Base-by-base conservation (phyloP, 92 coral and sea anemone species). In the Phenganax marumi region DNA sequence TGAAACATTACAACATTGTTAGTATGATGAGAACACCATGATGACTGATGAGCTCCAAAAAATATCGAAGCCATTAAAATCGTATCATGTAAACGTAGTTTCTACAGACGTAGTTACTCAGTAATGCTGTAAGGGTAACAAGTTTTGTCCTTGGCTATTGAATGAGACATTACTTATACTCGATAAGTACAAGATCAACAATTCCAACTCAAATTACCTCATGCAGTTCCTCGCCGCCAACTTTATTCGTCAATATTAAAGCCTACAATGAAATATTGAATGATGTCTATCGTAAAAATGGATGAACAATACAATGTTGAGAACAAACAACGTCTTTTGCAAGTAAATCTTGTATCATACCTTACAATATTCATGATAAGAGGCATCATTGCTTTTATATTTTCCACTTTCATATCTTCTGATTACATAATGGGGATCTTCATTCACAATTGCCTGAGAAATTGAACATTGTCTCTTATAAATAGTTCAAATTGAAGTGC, bases 381-480 rank as follows among this genome's bases (percentile, higher is more conserved):
- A 89, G 73, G 97, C 83, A 26, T 92, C 95, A 71, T 92, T 92
- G 23, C 82, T 75, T 11, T 97, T 94, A 86, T 95, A 95, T 25
- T 81, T 88, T 24, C 92, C 93, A 86, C 98, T 95, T 81, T 92
- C 97, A 72, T 95, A 95, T 81, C 98, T 87, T 76, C 93, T 87
- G 10, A 95, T 88, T 10, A 95, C 98, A 87, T 95, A 95, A 50
- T 79, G 86, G 1, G 98, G 96, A 73, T 95, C 98, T 76, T 95
- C 97, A 14, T 73, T 81, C 24, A 95, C 96, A 85, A 95, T 87
- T 6, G 90, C 98, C 98, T 95, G 55, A 25, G 49, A 54, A 24
- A 9, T 48, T 12, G 10, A 77, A 23, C 17, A 55, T 24, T 17
- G 50, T 14, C 69, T 50, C 60, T 46, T 39, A n/a, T 23, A 73